These are phyloP conservation scores for Auanema sp. DNA, from an alignment of 2,888 invertebrate species.

Conservation along the genomic window DNA sequence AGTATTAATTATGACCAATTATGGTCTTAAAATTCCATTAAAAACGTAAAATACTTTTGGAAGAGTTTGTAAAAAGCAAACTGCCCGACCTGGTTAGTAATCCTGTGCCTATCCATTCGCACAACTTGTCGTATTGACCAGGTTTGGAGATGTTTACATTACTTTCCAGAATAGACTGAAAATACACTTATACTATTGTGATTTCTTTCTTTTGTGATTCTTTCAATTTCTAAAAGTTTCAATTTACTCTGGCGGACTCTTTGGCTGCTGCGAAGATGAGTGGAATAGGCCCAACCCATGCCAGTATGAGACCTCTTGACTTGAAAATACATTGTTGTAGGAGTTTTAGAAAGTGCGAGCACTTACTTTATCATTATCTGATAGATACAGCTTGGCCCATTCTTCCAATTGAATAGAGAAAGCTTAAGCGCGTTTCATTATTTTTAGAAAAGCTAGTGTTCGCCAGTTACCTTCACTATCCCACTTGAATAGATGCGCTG, in stretches of 20 bases:
- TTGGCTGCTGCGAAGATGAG: slow-evolving; percentile 32
- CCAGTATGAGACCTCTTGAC: slow-evolving; percentile 15
- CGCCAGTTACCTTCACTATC: slow-evolving; percentile 19
- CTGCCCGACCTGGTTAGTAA: slow-evolving; percentile 65
- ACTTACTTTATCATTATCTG: no score
- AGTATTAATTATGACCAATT: not conserved
- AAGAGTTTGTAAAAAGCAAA: not conserved
- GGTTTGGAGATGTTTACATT: slow-evolving; percentile 63
- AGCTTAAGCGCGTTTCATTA: no score
- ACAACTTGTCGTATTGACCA: slow-evolving; percentile 65
- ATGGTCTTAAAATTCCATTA: not conserved
- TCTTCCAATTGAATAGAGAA: no score
- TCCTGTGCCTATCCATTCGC: slow-evolving; percentile 68
- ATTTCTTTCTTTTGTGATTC: not conserved
- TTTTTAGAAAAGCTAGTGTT: not conserved
- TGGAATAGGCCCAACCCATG: slow-evolving; percentile 47
- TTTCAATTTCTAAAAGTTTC: not conserved
- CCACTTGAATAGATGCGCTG: slow-evolving; percentile 44
- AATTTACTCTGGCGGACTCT: slow-evolving; percentile 32
- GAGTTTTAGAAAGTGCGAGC: not conserved
- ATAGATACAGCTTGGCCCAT: no score
- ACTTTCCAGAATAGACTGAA: slow-evolving; percentile 36
- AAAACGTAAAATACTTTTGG: not conserved
- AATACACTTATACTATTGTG: not conserved
- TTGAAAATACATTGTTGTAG: not conserved